Conservation (phyloP, 1,140 invertebrate genomes). For the Drosophila serrata region DNA sequence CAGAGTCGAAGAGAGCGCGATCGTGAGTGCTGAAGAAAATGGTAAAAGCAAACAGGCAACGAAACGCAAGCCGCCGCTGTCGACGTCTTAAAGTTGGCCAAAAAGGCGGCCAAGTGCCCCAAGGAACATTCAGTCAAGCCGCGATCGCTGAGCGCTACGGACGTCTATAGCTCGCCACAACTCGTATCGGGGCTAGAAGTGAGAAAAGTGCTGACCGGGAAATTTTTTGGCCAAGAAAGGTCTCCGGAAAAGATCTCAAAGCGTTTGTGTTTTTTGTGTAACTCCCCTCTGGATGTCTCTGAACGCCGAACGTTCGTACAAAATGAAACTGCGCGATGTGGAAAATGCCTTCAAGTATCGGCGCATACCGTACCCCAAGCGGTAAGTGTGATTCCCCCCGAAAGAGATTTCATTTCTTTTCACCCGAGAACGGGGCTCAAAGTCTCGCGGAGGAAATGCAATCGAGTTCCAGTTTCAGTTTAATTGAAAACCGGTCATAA, state of each 20-base stretch:
- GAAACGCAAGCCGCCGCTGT: slow-evolving; percentile 61
- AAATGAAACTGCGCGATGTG: slow-evolving; percentile 84
- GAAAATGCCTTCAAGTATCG: slow-evolving; percentile 84
- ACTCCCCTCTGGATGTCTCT: slow-evolving; percentile 49
- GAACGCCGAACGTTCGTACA: slow-evolving; percentile 73
- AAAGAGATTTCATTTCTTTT: slow-evolving; percentile 29
- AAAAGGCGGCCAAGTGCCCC: slow-evolving; percentile 73
- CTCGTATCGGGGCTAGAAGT: slow-evolving; percentile 21
- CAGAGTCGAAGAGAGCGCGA: slow-evolving; percentile 56
- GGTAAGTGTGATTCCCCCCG: slow-evolving; percentile 69
- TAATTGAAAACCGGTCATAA: slow-evolving; percentile 75
- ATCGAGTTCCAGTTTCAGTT: slow-evolving; percentile 57
- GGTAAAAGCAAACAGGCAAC: slow-evolving; percentile 74
- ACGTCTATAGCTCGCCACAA: slow-evolving; percentile 52
- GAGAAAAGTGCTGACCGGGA: slow-evolving; percentile 33
- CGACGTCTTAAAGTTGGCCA: slow-evolving; percentile 69
- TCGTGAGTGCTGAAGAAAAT: slow-evolving; percentile 69
- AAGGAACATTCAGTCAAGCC: slow-evolving; percentile 80
- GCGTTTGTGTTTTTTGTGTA: slow-evolving; percentile 39
- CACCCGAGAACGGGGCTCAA: slow-evolving; percentile 18
- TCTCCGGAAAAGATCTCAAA: slow-evolving; percentile 31
- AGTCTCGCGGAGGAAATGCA: slow-evolving; percentile 32
- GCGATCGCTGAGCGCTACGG: slow-evolving; percentile 75
- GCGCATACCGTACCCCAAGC: slow-evolving; percentile 83
- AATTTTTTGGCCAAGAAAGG: slow-evolving; percentile 30